phyloP scores from a whole-genome alignment of 2,888 invertebrate genomes.

The Antheraea assamensis region DNA sequence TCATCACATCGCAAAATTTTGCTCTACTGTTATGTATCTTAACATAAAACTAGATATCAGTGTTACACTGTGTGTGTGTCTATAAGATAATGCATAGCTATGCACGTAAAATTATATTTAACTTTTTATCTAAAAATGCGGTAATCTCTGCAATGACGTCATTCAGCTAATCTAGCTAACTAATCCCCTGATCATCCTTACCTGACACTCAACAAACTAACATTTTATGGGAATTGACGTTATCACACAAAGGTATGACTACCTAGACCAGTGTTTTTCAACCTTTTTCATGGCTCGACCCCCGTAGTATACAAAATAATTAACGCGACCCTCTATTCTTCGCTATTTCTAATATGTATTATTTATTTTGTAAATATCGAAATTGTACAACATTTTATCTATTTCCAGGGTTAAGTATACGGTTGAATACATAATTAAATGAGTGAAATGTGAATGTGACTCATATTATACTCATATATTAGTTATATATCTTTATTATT shows the following conservation, averaged over 20 bases:
- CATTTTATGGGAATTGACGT: slow-evolving; percentile 68
- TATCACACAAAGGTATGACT: slow-evolving; percentile 60
- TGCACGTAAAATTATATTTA: slow-evolving; percentile 19
- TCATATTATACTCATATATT: no score
- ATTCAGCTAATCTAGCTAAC: slow-evolving; percentile 33
- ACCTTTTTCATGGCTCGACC: no score
- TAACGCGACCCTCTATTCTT: no score
- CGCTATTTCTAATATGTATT: no score
- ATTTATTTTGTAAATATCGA: no score
- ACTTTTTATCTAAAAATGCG: slow-evolving; percentile 57
- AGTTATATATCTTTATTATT: no score
- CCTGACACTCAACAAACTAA: slow-evolving; percentile 63
- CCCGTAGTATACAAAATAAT: no score
- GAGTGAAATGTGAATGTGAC: no score
- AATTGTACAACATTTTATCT: no score
- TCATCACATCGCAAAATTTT: not conserved
- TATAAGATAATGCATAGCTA: slow-evolving; percentile 11
- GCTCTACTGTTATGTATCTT: not conserved
- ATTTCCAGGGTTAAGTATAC: no score
- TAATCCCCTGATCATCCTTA: slow-evolving; percentile 53
- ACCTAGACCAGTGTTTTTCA: slow-evolving; percentile 68
- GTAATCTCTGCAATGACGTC: slow-evolving; percentile 70
- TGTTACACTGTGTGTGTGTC: no score
- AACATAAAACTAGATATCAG: not conserved
- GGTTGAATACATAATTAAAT: no score